phyloP scores from a whole-genome alignment of 2,113 vertebrate genomes.

The Thermophis baileyi region DNA sequence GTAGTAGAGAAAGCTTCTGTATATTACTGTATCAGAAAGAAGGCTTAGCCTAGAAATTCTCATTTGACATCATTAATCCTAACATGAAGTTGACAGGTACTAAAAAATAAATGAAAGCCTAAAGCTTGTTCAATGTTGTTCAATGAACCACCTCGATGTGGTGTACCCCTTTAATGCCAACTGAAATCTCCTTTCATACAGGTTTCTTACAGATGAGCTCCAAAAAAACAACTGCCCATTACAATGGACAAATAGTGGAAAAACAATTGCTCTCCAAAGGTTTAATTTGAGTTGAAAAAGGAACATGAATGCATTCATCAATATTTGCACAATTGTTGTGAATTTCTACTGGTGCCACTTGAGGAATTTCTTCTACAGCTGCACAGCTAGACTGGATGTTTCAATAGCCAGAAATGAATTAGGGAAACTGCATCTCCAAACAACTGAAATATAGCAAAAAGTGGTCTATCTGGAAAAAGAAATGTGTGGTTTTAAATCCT shows the following conservation, averaged over 20 bases:
- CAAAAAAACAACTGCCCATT: not conserved
- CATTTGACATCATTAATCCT: not conserved
- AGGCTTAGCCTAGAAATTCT: not conserved
- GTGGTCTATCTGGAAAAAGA: not conserved
- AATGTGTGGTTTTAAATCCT: not conserved
- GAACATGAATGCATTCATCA: not conserved
- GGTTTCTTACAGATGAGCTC: not conserved
- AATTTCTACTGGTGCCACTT: not conserved
- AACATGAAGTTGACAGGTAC: not conserved
- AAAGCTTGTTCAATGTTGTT: not conserved
- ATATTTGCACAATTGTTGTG: not conserved
- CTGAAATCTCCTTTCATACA: not conserved
- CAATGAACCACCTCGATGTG: not conserved
- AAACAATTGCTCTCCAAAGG: not conserved
- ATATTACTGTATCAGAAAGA: not conserved
- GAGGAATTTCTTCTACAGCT: not conserved
- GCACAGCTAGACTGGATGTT: not conserved
- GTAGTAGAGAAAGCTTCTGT: not conserved
- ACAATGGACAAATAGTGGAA: no score
- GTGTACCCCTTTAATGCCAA: not conserved
- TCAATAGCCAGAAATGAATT: not conserved
- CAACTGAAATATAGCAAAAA: not conserved
- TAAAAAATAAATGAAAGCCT: conserved; percentile 12
- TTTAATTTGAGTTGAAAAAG: not conserved
- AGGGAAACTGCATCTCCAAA: not conserved